Evolutionary conservation across 2,797 vertebrate species (phyloP).

Genomic region (Podargus strigoides): DNA sequence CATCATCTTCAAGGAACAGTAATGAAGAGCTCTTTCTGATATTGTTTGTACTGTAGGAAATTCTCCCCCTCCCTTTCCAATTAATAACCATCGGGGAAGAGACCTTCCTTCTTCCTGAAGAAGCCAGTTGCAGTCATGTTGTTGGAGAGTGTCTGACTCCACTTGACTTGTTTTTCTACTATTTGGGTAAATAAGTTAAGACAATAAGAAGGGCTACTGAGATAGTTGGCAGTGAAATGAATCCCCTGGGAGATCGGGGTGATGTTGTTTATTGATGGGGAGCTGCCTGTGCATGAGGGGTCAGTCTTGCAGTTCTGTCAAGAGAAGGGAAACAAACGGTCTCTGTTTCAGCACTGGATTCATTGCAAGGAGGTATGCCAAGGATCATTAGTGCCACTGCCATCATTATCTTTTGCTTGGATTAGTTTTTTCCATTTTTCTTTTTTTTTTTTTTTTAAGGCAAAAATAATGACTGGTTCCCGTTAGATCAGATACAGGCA

Average conservation of each 20-base stretch:
- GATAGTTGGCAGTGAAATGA: background rate
- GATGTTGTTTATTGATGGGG: background rate
- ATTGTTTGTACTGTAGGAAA: background rate
- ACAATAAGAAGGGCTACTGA: constrained; percentile 10
- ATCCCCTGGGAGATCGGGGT: background rate
- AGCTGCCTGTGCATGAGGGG: background rate
- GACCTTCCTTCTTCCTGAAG: background rate
- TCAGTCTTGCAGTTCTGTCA: background rate
- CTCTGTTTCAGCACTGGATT: constrained; percentile 34
- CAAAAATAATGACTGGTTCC: constrained; percentile 12
- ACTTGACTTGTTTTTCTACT: constrained; percentile 42
- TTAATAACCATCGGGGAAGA: background rate
- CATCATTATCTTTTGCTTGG: constrained; percentile 2
- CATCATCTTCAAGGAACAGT: background rate
- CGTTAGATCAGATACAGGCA: background rate
- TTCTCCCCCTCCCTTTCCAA: background rate
- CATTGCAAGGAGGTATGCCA: background rate
- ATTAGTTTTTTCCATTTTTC: background rate
- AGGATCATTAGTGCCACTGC: constrained; percentile 54
- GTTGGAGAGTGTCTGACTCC: background rate
- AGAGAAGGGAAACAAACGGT: constrained; percentile 34
- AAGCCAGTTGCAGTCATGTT: background rate
- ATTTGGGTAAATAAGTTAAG: constrained; percentile 46
- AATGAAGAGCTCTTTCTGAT: background rate
- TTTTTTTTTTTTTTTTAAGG: background rate